Base-by-base conservation (phyloP, 1,140 invertebrate species). In the Nebria ingens region DNA sequence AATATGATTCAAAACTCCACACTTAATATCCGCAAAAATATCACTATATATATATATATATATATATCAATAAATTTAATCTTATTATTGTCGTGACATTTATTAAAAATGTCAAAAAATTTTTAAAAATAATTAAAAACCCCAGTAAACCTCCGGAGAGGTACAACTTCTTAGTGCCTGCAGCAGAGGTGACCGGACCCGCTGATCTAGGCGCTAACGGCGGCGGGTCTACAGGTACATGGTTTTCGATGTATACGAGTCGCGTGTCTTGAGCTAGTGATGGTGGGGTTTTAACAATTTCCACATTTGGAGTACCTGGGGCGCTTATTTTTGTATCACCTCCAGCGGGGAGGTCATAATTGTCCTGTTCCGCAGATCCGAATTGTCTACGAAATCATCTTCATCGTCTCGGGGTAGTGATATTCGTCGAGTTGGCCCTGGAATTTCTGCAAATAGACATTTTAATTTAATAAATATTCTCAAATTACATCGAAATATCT, bases 371-470 rank as follows among this genome's bases (percentile, higher is more conserved):
- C 0, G 70, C 71, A 0, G 70, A 73, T 19, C 69, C 70, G 45
- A 67, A 59, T 58, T 70, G 68, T 20, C 69, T 65, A 50, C 67
- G 52, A 69, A 68, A 57, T 69, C 68, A 20, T 68, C 65, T 29
- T 73, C 69, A 25, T 58, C 52, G 52, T 67, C 62, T 19, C 59
- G 38, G 2, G 64, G 57, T 57, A 63, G 42, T 40, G 52, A 21
- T 19, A 50, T 45, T 2, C 52, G 68, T 60, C 70, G 65, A 56
- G 73, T 77, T 54, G 76, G 75, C 51, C 75, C 76, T 29, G 76
- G 76, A 56, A 78, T 78, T 69, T 78, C 76, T 78, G 64, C 22
- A 66, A 59, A 57, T 58, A 61, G 19, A 50, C 22, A 57, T 40
- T 49, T 42, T 56, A 58, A 55, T 34, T 52, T 54, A 3, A 57